Base-by-base conservation (phyloP, 2,888 invertebrate species). In the Netelia virgata region DNA sequence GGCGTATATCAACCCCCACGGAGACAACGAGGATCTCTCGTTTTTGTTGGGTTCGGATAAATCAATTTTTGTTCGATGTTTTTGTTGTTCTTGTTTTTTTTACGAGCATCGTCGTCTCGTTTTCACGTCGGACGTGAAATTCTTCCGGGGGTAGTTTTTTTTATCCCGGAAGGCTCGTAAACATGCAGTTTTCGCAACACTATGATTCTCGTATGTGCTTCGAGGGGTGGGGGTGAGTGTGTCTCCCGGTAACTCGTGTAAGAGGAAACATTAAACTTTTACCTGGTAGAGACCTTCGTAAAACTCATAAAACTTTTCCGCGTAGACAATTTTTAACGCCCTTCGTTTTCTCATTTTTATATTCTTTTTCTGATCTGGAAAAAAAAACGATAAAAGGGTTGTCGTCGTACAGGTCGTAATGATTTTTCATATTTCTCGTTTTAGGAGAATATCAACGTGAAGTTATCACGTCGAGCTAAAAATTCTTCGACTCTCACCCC, bases 41-140 rank as follows among this genome's bases (percentile, higher is more conserved):
- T 61, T 14, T 20, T 14, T 11, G 47, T 28, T 61, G 23, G 14
- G 43, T n/a, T 18, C 23, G 20, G 43, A 43, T 73, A 61, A 61
- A 73, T 73, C 50, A 59, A 73, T 61, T 73, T 55, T 61, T 61
- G 47, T 43, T 59, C 43, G 73, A 73, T 36, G 59, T 50, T 14
- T 6, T 16, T 16, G 16, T 61, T 23, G 47, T 61, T n/a, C 14
- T 68, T 16, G 11, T 47, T 14, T 20, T 68, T 16, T 47, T 47
- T 47, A 10, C 14, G 47, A 14, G 11, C 36, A 23, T 23, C 23
- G 23, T 23, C 23, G 36, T 36, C 36, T 36, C 36, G 6, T 36
- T 36, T 36, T 36, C 36, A 36, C 36, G 36, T 36, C 36, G 8
- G 36, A 36, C 8, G 36, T 6, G 36, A 36, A 36, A 36, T 36